A percentile compares a stretch with the other conserved stretches of the same genome.
Conservation (phyloP, 2,888 invertebrate species). For the Ectobius pallidus region DNA sequence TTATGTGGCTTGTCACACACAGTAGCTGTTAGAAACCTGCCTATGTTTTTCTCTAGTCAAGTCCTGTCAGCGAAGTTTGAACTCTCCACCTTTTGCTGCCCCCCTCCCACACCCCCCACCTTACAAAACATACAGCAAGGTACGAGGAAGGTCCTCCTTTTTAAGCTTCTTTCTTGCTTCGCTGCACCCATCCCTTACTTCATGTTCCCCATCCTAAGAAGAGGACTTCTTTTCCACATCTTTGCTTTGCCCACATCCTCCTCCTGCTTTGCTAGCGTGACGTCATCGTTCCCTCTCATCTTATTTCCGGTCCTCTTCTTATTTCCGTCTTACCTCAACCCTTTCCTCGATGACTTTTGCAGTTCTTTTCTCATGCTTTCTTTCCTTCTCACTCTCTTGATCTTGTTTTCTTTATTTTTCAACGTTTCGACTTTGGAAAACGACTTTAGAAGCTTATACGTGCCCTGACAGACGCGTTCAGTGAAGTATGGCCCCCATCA, state of each 20-base stretch:
- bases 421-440: neutral
- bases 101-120: no score
- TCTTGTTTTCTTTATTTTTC: slow-evolving; percentile 16
- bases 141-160: neutral
- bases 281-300: neutral
- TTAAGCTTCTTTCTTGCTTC: slow-evolving; percentile 14
- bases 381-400: neutral
- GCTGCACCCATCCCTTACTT: neutral
- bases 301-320: neutral
- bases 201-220: neutral
- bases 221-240: neutral
- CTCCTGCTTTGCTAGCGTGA: neutral
- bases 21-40: neutral
- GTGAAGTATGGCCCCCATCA: neutral
- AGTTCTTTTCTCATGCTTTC: neutral
- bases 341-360: neutral
- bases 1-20: neutral
- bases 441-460: slow-evolving; percentile 17
- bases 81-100: no score
- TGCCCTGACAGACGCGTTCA: slow-evolving; percentile 11
- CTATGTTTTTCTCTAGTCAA: neutral
- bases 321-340: neutral
- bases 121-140: neutral
- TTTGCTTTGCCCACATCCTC: neutral
- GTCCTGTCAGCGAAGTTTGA: neutral